These are phyloP conservation scores for Orthosia gothica DNA, from an alignment of 2,888 invertebrate genomes.

Conservation along the genomic window DNA sequence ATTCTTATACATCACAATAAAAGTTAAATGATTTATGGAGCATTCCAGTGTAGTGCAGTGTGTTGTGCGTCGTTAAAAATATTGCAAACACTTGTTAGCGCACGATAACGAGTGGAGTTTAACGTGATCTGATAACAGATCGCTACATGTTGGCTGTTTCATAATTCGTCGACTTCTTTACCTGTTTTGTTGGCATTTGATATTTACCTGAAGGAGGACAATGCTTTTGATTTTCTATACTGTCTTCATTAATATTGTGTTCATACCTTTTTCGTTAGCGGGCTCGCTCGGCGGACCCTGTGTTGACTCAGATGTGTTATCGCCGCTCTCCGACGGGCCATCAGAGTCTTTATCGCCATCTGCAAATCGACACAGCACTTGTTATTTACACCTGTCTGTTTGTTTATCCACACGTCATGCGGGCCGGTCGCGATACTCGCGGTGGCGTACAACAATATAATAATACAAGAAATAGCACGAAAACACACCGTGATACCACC, in stretches of 20 bases:
- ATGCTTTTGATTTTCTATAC: conserved; percentile 18
- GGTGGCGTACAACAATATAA: conserved; percentile 48
- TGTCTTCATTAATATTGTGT: conserved; percentile 32
- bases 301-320: conserved; percentile 89
- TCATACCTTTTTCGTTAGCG: conserved; percentile 89
- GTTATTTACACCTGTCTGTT: conserved; percentile 70
- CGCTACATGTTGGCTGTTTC: conserved; percentile 53
- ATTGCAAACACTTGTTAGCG: conserved; percentile 61
- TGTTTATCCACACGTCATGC: conserved; percentile 71
- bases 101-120: conserved; percentile 62
- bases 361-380: conserved; percentile 76
- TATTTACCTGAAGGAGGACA: conserved; percentile 24
- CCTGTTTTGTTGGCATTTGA: conserved; percentile 18
- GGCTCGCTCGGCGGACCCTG: conserved; percentile 87
- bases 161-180: conserved; percentile 32
- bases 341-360: conserved; percentile 91
- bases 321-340: conserved; percentile 90
- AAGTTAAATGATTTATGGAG: conserved; percentile 28
- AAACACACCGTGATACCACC: conserved; percentile 88
- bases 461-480: conserved; percentile 48
- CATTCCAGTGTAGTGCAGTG: conserved; percentile 13
- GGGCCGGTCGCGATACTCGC: conserved; percentile 17
- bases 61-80: conserved; percentile 62
- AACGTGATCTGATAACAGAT: conserved; percentile 66
- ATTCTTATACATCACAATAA: conserved; percentile 26